Percentiles rank a stretch among this genome's conserved stretches.
These are phyloP conservation scores for Meriones unguiculatus DNA, from an alignment of 2,113 vertebrate genomes.

Conservation along the genomic window DNA sequence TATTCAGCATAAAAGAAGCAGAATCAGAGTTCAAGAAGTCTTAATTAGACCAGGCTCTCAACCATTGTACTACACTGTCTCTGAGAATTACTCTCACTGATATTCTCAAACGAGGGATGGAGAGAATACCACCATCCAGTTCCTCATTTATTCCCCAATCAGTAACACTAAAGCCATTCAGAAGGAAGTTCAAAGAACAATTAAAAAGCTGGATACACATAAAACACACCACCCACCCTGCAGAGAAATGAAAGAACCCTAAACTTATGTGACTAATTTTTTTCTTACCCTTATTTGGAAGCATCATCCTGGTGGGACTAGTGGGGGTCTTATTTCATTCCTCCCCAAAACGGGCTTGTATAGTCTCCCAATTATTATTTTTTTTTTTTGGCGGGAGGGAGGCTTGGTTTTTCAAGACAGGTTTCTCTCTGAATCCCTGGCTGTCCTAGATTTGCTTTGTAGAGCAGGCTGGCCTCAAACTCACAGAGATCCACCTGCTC, in stretches of 20 bases:
- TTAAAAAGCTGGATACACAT: neutral
- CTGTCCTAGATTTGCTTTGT: too few relatives aligned
- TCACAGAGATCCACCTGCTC: too few relatives aligned
- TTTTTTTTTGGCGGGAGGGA: too few relatives aligned
- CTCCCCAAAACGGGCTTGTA: neutral
- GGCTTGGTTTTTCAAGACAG: too few relatives aligned
- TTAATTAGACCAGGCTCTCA: neutral
- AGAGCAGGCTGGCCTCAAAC: too few relatives aligned
- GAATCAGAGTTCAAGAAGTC: neutral
- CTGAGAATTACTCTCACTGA: neutral
- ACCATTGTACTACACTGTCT: neutral
- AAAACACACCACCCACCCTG: too few relatives aligned
- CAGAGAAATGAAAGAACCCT: neutral
- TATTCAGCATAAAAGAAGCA: neutral
- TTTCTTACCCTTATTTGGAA: neutral
- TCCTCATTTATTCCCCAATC: neutral
- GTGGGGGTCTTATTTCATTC: neutral
- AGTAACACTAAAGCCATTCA: neutral
- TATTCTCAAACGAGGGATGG: neutral
- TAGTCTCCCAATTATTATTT: too few relatives aligned
- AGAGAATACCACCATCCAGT: neutral
- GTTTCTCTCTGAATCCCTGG: too few relatives aligned
- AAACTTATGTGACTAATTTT: neutral
- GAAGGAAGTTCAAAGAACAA: constrained; percentile 17
- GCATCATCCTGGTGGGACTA: neutral